phyloP scores from a whole-genome alignment of 2,113 vertebrate species.

The Leptobrachium ailaonicum region DNA sequence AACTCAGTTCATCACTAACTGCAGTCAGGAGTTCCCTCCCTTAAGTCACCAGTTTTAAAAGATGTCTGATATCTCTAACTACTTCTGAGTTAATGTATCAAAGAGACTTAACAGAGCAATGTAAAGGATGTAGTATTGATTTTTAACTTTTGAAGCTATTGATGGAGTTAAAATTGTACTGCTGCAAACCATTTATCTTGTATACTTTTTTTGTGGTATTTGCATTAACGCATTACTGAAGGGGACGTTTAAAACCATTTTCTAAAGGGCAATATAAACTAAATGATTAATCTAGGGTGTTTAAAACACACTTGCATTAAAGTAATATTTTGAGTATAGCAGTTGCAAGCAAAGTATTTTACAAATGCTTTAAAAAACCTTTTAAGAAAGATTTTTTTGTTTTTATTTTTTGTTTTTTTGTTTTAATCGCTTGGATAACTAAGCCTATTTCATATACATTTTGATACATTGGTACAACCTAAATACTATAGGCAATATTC shows the following conservation, averaged over 20 bases:
- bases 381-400: too few relatives aligned
- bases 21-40: too few relatives aligned
- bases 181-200: neutral
- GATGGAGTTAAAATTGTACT: slow-evolving; percentile 26
- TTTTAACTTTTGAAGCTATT: slow-evolving; percentile 15
- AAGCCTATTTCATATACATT: too few relatives aligned
- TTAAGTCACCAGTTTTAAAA: too few relatives aligned
- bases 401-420: too few relatives aligned
- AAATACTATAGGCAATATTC: too few relatives aligned
- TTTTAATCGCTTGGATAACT: too few relatives aligned
- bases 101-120: slow-evolving; percentile 37
- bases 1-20: too few relatives aligned
- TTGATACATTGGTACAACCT: too few relatives aligned
- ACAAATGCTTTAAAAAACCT: too few relatives aligned
- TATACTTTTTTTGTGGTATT: slow-evolving; percentile 32
- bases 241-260: slow-evolving; percentile 36
- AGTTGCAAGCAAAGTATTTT: too few relatives aligned
- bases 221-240: slow-evolving; percentile 43
- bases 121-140: slow-evolving; percentile 34
- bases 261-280: slow-evolving; percentile 38
- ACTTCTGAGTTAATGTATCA: neutral
- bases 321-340: neutral
- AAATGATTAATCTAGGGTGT: slow-evolving; percentile 44
- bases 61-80: too few relatives aligned
- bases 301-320: slow-evolving; percentile 11